Percentiles rank a stretch among this genome's conserved stretches.
These are phyloP conservation scores for Colaptes auratus DNA, from an alignment of 2,113 vertebrate species.

Conservation along the genomic window DNA sequence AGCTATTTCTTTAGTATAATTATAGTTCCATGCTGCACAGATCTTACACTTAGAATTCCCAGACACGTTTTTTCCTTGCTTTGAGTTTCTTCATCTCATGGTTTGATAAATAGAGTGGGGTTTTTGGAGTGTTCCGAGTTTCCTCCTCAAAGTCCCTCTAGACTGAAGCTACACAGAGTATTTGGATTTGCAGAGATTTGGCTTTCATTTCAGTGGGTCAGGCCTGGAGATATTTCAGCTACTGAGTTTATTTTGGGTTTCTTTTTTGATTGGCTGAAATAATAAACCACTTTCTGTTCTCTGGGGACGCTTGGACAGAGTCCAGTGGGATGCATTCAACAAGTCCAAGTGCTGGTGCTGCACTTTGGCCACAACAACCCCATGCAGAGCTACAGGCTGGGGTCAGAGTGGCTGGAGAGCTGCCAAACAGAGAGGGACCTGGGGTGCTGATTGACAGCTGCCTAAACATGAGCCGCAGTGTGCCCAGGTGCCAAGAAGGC, in stretches of 20 bases:
- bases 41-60: neutral
- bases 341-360: too few relatives aligned
- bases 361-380: too few relatives aligned
- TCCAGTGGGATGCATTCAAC: too few relatives aligned
- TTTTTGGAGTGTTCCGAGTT: neutral
- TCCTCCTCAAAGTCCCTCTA: neutral
- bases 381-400: too few relatives aligned
- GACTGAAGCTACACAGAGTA: neutral
- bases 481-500: too few relatives aligned
- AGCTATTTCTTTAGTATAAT: neutral
- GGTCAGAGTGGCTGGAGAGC: too few relatives aligned
- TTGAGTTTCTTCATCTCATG: neutral
- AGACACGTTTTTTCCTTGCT: neutral
- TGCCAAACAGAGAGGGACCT: too few relatives aligned
- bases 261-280: neutral
- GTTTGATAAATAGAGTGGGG: neutral
- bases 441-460: too few relatives aligned
- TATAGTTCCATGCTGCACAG: neutral
- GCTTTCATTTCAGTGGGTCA: neutral
- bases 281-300: neutral
- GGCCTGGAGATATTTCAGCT: neutral
- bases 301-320: too few relatives aligned
- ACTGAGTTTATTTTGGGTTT: neutral
- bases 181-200: neutral
- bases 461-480: too few relatives aligned